Evolutionary conservation across 2,888 invertebrate species (phyloP), one percentile per base, ranked within the genome.

Genomic region (Rhabditophanes sp.): DNA sequence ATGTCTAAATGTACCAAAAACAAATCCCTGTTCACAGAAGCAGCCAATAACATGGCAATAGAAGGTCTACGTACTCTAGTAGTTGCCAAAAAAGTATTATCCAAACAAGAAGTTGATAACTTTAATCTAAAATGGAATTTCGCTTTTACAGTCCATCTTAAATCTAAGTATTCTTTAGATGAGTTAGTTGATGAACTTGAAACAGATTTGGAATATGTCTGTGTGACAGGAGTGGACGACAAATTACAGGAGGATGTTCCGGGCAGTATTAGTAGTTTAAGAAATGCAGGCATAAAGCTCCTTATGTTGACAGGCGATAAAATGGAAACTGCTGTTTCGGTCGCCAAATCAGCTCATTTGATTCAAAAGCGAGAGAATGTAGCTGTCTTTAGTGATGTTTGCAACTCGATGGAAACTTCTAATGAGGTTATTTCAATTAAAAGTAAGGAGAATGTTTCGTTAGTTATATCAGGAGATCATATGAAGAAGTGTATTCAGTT

Each of bases 241-340:
- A 74, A 74, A 44, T 68, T 78, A 9, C 46, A 78, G 60, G 75
- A 76, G 29, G 72, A 74, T 47, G 78, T 78, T 1, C 69, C 75
- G 29, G 73, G 74, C 22, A 77, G 78, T 1, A 65, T 78, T 32
- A 78, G 78, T 56, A 66, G 75, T 31, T 65, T 78, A 21, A 67
- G 75, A 45, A 77, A 78, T 65, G 78, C 77, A 41, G 77, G 78
- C 35, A 75, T 78, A 33, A 76, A 75, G 70, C 75, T 75, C 38
- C 37, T 45, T 22, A 78, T 78, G 78, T 67, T 78, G 44, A 78
- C 78, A 2, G 68, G 69, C 5, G 78, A 78, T 56, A 78, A 76
- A 69, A 65, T 90, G 42, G 93, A 96, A 71, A 93, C 93, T 0
- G 93, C 93, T 1, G 79, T 82, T 14, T 90, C 88, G 66, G 90